These are phyloP conservation scores for Cebus imitator DNA, from an alignment of 2,113 vertebrate species.

Conservation along the genomic window DNA sequence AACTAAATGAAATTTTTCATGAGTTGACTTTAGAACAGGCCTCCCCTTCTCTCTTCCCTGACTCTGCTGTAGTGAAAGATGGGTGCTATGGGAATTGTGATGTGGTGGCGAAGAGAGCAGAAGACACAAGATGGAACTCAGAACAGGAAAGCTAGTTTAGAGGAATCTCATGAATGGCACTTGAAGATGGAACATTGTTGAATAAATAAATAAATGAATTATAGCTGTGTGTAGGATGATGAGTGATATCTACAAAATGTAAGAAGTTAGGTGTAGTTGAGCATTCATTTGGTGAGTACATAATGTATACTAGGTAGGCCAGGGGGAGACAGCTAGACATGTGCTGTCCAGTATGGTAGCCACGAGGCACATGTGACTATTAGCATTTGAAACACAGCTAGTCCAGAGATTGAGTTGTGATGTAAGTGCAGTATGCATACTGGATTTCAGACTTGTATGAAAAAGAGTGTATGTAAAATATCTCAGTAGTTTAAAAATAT, in stretches of 20 bases:
- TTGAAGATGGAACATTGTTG: background rate
- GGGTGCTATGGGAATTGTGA: background rate
- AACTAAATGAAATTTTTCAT: conserved; percentile 20
- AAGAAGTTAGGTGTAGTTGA: background rate
- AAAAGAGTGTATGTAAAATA: background rate
- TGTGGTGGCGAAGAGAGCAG: background rate
- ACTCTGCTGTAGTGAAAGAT: background rate
- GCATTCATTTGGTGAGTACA: background rate
- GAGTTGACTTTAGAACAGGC: background rate
- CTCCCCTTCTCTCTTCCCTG: background rate
- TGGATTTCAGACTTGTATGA: background rate
- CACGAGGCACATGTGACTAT: background rate
- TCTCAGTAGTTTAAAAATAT: background rate
- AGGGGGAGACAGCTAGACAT: background rate
- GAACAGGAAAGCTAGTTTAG: background rate
- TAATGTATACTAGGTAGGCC: background rate
- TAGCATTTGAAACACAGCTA: background rate
- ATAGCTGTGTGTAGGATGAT: background rate
- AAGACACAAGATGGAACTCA: background rate
- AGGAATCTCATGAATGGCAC: background rate
- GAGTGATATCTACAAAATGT: background rate
- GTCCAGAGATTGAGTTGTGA: background rate
- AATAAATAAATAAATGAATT: background rate
- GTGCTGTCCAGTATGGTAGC: background rate
- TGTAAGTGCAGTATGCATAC: background rate